Conservation (phyloP, 2,113 vertebrate genomes). For the Sander vitreus region DNA sequence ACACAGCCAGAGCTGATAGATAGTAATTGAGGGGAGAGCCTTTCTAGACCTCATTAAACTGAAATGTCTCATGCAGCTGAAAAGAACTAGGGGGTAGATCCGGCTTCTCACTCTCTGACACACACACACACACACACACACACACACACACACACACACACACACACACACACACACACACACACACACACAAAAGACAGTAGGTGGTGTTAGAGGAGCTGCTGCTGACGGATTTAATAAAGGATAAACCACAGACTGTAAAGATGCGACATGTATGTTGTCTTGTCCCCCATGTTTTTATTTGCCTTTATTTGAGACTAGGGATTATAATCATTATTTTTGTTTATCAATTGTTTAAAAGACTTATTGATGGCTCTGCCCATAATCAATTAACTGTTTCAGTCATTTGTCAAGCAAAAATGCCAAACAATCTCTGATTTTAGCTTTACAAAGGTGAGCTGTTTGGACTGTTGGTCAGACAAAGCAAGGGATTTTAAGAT, state of each 20-base stretch:
- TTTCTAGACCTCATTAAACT: constrained; percentile 72
- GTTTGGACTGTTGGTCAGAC: too few species aligned
- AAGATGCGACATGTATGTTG: background rate
- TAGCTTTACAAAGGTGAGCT: too few species aligned
- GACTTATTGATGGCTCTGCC: background rate
- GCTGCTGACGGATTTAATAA: constrained; percentile 52
- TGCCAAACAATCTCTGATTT: too few species aligned
- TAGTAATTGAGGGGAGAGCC: constrained; percentile 71
- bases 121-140: constrained; percentile 26
- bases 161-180: constrained; percentile 25
- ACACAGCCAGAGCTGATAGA: constrained; percentile 43
- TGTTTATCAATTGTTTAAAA: background rate
- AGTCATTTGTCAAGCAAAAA: too few species aligned
- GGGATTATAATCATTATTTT: background rate
- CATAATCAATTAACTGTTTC: background rate
- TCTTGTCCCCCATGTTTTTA: background rate
- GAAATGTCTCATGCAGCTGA: constrained; percentile 71
- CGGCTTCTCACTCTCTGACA: constrained; percentile 51
- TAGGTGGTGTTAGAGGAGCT: constrained; percentile 57
- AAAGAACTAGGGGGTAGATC: constrained; percentile 62
- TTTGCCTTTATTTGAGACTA: background rate
- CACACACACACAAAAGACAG: constrained; percentile 38
- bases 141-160: constrained; percentile 22
- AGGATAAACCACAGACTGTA: constrained; percentile 42
- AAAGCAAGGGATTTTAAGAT: too few species aligned